Conservation (phyloP, 2,113 vertebrate genomes). For the Protomyctophum bolini region DNA sequence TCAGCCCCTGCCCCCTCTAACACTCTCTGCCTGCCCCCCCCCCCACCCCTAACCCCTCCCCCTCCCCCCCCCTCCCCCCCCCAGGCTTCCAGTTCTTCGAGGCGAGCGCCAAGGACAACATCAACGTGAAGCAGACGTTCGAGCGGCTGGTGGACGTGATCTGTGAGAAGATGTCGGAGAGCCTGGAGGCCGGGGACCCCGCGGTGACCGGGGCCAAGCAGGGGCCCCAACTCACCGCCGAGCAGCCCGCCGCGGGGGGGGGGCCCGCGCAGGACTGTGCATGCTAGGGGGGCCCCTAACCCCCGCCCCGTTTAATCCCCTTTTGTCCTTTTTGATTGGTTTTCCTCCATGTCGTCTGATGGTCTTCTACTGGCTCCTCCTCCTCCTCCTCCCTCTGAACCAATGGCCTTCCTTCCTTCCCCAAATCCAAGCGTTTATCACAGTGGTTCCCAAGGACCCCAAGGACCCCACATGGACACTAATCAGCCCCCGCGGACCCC, state of each 20-base stretch:
- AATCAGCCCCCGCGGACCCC: too few species aligned
- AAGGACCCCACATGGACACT: too few species aligned
- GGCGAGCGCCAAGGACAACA: constrained; percentile 97
- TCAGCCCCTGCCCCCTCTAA: too few species aligned
- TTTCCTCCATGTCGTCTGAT: neutral
- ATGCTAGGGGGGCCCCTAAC: constrained; percentile 78
- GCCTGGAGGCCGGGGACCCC: constrained; percentile 86
- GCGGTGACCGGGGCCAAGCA: constrained; percentile 85
- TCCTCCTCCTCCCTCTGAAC: constrained; percentile 18
- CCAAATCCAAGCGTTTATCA: too few species aligned
- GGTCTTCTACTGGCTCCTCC: neutral
- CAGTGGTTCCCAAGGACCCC: constrained; percentile 37
- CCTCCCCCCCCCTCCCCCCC: neutral
- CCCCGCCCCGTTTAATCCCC: constrained; percentile 27
- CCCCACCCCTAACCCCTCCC: neutral
- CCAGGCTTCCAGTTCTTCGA: constrained; percentile 97
- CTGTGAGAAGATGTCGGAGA: constrained; percentile 98
- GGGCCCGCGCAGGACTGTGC: constrained; percentile 90
- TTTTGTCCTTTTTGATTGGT: constrained; percentile 21
- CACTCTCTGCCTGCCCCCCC: too few species aligned
- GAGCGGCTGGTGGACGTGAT: constrained; percentile 96
- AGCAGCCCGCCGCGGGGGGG: constrained; percentile 79
- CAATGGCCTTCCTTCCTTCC: too few species aligned
- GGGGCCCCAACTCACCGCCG: constrained; percentile 89
- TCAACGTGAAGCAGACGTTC: constrained; percentile 96